Percentiles rank a stretch among this genome's conserved stretches.
These are phyloP conservation scores for Vesta saturnalis DNA, from an alignment of 2,888 invertebrate genomes.

Conservation along the genomic window DNA sequence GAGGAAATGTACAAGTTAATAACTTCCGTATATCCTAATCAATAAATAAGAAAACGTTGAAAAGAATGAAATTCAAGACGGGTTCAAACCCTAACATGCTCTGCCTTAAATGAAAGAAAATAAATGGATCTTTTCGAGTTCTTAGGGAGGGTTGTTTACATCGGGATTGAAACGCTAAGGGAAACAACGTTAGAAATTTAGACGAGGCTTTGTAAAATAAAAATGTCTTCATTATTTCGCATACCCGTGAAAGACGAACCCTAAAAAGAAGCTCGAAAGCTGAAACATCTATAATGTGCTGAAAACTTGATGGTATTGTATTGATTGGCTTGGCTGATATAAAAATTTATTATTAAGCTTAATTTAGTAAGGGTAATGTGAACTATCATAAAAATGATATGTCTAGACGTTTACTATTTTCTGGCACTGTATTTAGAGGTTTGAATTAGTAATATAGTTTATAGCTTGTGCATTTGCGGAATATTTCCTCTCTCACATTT, in stretches of 20 bases:
- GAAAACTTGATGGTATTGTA: conserved; percentile 16
- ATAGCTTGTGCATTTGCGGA: conserved; percentile 36
- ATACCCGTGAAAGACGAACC: conserved; percentile 35
- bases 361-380: conserved; percentile 21
- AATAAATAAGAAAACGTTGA: conserved; percentile 36
- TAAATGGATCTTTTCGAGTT: conserved; percentile 58
- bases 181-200: conserved; percentile 47
- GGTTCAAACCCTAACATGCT: conserved; percentile 40
- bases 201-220: conserved; percentile 45
- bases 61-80: conserved; percentile 46
- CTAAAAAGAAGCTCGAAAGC: conserved; percentile 27
- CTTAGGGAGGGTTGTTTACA: conserved; percentile 53
- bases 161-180: conserved; percentile 45
- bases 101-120: conserved; percentile 56
- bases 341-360: conserved; percentile 19
- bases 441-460: conserved; percentile 39
- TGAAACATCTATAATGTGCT: conserved; percentile 8
- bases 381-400: conserved; percentile 19
- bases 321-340: conserved; percentile 27
- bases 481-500: conserved; percentile 41
- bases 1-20: conserved; percentile 31
- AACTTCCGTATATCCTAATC: conserved; percentile 39
- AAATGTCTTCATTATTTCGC: conserved; percentile 48
- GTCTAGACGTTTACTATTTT: conserved; percentile 34
- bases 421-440: conserved; percentile 32